phyloP scores from a whole-genome alignment of 2,797 vertebrate genomes.

The Melanotaenia boesemani region DNA sequence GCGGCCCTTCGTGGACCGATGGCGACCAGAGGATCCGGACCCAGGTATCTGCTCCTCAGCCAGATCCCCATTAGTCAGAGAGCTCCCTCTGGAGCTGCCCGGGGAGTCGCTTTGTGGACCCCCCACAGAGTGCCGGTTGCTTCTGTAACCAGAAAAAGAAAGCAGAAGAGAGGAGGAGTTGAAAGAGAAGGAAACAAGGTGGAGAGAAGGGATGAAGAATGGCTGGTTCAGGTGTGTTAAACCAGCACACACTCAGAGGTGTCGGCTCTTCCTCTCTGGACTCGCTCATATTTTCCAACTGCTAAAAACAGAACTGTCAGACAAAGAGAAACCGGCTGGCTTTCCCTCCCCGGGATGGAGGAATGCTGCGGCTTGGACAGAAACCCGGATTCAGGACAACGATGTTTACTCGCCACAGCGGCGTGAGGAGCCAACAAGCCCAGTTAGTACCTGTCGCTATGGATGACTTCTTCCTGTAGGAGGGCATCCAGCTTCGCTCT shows the following conservation, averaged over 20 bases:
- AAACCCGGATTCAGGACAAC: slow-evolving; percentile 9
- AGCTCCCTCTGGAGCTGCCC: slow-evolving; percentile 63
- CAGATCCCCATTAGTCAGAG: slow-evolving; percentile 77
- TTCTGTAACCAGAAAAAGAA: slow-evolving; percentile 68
- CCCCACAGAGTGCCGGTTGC: slow-evolving; percentile 79
- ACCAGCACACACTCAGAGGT: slow-evolving; percentile 12
- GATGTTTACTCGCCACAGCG: slow-evolving; percentile 5
- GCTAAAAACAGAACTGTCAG: no score
- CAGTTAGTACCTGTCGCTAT: no score
- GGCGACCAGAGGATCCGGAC: slow-evolving; percentile 52
- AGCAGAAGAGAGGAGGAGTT: not conserved
- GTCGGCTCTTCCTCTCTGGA: no score
- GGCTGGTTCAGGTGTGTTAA: not conserved
- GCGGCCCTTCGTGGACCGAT: slow-evolving; percentile 78
- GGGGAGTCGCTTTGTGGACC: slow-evolving; percentile 73
- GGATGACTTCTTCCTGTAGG: no score
- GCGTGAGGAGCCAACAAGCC: not conserved
- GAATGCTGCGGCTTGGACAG: slow-evolving; percentile 51
- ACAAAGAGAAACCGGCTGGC: no score
- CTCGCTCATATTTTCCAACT: no score
- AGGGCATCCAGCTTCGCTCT: no score
- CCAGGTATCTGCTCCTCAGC: slow-evolving; percentile 77
- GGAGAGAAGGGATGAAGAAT: not conserved
- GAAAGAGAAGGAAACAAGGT: not conserved
- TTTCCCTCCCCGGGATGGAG: no score